These are phyloP conservation scores for Deroplatys truncata DNA, from an alignment of 2,888 invertebrate species.

Conservation along the genomic window DNA sequence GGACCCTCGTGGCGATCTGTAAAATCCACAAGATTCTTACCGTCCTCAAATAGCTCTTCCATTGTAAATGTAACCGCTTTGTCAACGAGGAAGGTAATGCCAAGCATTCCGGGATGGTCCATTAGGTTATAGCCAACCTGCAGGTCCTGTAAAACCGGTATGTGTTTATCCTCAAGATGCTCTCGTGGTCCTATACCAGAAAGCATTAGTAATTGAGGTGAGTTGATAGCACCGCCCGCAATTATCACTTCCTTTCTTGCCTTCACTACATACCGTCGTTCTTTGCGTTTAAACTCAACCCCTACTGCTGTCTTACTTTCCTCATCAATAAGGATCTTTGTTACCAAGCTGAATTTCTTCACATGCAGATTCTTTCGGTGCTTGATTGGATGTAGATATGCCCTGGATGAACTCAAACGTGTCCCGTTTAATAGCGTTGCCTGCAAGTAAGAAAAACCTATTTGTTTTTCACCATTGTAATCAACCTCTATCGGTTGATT, in stretches of 20 bases:
- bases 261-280: conserved; percentile 42
- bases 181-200: conserved; percentile 59
- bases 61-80: conserved; percentile 47
- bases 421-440: conserved; percentile 32
- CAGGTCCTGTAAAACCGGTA: conserved; percentile 61
- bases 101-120: conserved; percentile 72
- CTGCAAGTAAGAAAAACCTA: conserved; percentile 48
- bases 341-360: conserved; percentile 30
- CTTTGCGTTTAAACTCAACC: conserved; percentile 42
- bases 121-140: conserved; percentile 79
- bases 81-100: conserved; percentile 66
- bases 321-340: conserved; percentile 39
- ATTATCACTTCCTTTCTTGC: conserved; percentile 54
- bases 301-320: conserved; percentile 22
- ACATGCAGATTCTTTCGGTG: conserved; percentile 35
- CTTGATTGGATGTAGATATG: conserved; percentile 32
- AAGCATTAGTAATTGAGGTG: conserved; percentile 49
- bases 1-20: conserved; percentile 62
- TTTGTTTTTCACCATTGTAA: conserved; percentile 41
- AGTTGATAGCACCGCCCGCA: conserved; percentile 31
- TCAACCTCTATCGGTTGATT: conserved; percentile 37
- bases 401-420: conserved; percentile 32
- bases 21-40: conserved; percentile 49
- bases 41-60: background rate
- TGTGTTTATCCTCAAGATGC: conserved; percentile 54